phyloP scores from a whole-genome alignment of 1,140 invertebrate genomes.

The Drosophila virilis region DNA sequence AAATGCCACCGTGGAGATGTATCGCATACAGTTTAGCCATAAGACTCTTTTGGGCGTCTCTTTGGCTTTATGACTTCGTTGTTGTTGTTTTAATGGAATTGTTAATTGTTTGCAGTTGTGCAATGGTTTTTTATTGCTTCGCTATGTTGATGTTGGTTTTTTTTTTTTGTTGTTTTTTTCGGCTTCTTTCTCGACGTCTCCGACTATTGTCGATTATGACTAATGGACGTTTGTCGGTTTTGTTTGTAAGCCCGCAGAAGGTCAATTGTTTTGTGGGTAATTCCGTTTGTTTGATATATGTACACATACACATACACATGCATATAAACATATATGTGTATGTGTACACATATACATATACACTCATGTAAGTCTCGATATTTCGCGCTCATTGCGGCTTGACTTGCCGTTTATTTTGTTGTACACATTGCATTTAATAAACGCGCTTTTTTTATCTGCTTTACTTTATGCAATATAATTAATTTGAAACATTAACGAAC shows the following conservation, averaged over 20 bases:
- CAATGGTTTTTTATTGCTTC: conserved; percentile 58
- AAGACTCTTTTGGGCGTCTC: conserved; percentile 24
- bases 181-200: conserved; percentile 61
- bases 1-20: conserved; percentile 21
- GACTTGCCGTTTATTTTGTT: conserved; percentile 59
- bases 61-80: conserved; percentile 45
- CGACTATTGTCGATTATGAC: conserved; percentile 72
- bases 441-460: conserved; percentile 37
- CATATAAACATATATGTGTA: conserved; percentile 15
- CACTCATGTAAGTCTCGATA: conserved; percentile 23
- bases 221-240: conserved; percentile 65
- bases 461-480: conserved; percentile 63
- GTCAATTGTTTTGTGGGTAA: conserved; percentile 78
- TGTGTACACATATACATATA: conserved; percentile 10
- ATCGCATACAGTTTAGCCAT: conserved; percentile 4
- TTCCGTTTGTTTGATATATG: conserved; percentile 62
- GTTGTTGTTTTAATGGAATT: conserved; percentile 56
- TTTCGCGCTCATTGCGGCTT: conserved; percentile 38
- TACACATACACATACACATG: background rate
- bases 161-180: conserved; percentile 47
- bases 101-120: conserved; percentile 79
- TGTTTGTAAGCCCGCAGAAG: conserved; percentile 70
- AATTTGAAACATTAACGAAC: conserved; percentile 74
- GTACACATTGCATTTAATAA: conserved; percentile 55
- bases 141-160: conserved; percentile 25